Base-by-base conservation (phyloP, 2,888 invertebrate genomes). In the Prosopocoilus inquinatus region DNA sequence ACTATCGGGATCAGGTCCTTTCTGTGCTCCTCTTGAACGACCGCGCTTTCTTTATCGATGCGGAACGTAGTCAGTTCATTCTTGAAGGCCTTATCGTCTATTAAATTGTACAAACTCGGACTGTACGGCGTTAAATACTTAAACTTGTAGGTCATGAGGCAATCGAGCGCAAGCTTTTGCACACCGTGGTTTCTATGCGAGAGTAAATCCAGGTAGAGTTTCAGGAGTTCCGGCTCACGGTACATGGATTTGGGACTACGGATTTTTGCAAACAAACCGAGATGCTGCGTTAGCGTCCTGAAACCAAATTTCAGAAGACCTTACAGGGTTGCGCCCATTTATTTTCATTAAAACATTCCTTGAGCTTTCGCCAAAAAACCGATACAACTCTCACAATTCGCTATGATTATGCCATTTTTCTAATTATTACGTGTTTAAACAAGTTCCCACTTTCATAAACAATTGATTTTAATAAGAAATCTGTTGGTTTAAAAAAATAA, bases 51-150 rank as follows among this genome's bases (percentile, higher is more conserved):
- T 65, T 84, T 81, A 64, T 89, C 89, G 12, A 96, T 82, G 72
- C 88, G 87, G 71, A 97, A 95, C 44, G 84, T 80, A 0, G 88
- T 83, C 2, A 98, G 74, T 75, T 94, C 93, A 67, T 89, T 87
- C 78, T 91, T 92, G 64, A 97, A 89, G 62, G 89, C 90, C 65
- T 90, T 90, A 62, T 96, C 94, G 69, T 94, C 90, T 3, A 96
- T 82, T 49, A 97, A 79, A 58, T 87, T 86, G 63, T 88, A 84
- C 47, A 98, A 78, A 67, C 92, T 85, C 38, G 86, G 87, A 72
- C 90, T 90, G 71, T 97, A 96, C 0, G 90, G 88, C 0, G 79
- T 72, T 5, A 96, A 71, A 68, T 85, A 87, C 70, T 90, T 90
- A 61, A 87, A 84, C 72, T 91, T 93, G 75, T 96, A 97, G 0